Evolutionary conservation across 2,888 invertebrate species (phyloP).

Genomic region (Theretra japonica): DNA sequence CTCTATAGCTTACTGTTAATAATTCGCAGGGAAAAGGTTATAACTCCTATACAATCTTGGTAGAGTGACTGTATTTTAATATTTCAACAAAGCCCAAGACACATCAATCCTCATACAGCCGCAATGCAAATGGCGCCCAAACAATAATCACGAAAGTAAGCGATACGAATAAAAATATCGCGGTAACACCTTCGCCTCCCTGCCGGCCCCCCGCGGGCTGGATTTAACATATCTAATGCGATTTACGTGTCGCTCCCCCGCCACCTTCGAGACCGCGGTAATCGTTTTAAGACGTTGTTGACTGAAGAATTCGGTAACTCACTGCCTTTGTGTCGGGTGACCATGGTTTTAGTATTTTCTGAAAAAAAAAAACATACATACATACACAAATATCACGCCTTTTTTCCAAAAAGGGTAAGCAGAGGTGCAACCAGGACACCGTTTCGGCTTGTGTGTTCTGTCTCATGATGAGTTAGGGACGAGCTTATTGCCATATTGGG

Average conservation of each 20-base stretch:
- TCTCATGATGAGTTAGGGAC: no score
- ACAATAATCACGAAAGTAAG: conserved; percentile 83
- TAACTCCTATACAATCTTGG: no score
- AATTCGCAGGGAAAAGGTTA: no score
- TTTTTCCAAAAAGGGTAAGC: no score
- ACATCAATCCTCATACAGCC: conserved; percentile 28
- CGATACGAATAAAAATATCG: conserved; percentile 83
- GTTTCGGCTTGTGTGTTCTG: no score
- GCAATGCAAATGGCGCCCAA: conserved; percentile 77
- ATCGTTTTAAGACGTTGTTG: conserved; percentile 81
- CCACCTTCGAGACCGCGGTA: conserved; percentile 70
- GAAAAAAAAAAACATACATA: no score
- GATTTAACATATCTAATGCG: conserved; percentile 84
- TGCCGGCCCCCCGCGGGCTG: conserved; percentile 61
- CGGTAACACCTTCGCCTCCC: conserved; percentile 55
- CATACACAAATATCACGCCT: no score
- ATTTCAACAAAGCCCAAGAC: neutral
- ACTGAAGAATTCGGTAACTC: conserved; percentile 58
- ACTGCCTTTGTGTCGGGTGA: conserved; percentile 46
- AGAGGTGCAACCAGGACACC: no score
- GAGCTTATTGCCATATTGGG: no score
- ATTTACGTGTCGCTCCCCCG: conserved; percentile 77
- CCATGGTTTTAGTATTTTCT: neutral
- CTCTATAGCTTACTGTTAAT: no score
- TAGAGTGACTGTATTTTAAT: no score